phyloP scores from a whole-genome alignment of 2,888 invertebrate species.

The Heliconius ethilla region DNA sequence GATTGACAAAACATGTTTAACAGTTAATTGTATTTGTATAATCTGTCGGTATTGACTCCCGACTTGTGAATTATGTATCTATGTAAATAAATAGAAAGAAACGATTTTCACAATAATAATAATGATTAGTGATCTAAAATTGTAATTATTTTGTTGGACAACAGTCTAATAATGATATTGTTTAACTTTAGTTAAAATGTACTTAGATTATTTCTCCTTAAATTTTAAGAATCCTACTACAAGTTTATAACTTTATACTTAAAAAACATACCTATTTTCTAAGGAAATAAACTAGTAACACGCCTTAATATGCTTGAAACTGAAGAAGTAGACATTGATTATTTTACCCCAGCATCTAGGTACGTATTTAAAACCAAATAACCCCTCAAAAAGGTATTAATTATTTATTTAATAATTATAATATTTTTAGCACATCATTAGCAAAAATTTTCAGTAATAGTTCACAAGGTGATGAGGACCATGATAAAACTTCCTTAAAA shows the following conservation, averaged over 20 bases:
- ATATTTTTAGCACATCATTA: conserved; percentile 65
- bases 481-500: conserved; percentile 64
- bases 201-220: background rate
- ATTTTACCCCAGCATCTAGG: conserved; percentile 72
- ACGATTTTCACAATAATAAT: background rate
- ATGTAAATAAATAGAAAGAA: background rate
- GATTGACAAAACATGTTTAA: too few species aligned
- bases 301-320: conserved; percentile 56
- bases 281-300: background rate
- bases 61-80: background rate
- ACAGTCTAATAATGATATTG: background rate
- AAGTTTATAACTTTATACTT: background rate
- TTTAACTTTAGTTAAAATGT: background rate
- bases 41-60: too few species aligned
- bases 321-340: conserved; percentile 74
- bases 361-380: conserved; percentile 39
- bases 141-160: background rate
- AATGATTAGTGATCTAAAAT: conserved; percentile 2
- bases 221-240: background rate
- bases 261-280: background rate
- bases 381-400: background rate
- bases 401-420: background rate
- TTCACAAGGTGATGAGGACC: conserved; percentile 47
- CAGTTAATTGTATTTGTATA: too few species aligned
- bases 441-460: conserved; percentile 66